Conservation (phyloP, 2,113 vertebrate species). For the Planiliza haematocheilus region DNA sequence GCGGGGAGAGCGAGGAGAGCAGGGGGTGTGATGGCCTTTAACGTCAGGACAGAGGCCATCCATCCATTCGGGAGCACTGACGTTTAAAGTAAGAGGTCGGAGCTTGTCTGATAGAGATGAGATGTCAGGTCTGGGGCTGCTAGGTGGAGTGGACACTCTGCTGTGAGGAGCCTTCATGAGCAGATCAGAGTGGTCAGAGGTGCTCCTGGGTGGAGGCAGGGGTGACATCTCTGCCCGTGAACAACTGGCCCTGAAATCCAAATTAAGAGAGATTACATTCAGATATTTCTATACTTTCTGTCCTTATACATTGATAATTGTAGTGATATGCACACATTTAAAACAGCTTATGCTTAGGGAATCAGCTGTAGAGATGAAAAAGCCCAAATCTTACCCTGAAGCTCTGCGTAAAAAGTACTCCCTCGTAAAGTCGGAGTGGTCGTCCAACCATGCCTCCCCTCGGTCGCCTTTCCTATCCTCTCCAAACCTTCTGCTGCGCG, state of each 20-base stretch:
- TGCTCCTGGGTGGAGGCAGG: conserved; percentile 35
- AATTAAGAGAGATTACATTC: conserved; percentile 14
- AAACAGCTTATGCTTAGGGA: no score
- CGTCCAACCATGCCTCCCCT: conserved; percentile 71
- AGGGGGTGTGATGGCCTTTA: neutral
- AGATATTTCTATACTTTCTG: no score
- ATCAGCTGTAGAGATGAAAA: neutral
- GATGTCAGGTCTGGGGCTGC: conserved; percentile 23
- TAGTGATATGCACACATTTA: no score
- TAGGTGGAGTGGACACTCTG: conserved; percentile 53
- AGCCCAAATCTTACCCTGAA: conserved; percentile 57
- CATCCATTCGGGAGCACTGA: conserved; percentile 31
- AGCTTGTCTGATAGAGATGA: conserved; percentile 16
- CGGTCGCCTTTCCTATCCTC: conserved; percentile 31
- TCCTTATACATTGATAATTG: no score
- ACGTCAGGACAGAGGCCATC: conserved; percentile 26
- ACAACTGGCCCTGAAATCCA: conserved; percentile 49
- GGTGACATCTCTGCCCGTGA: conserved; percentile 31
- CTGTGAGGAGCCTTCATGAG: conserved; percentile 1
- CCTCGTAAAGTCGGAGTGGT: conserved; percentile 71
- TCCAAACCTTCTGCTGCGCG: conserved; percentile 43
- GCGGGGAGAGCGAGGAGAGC: conserved; percentile 31
- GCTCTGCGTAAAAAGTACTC: conserved; percentile 67
- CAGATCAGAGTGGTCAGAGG: conserved; percentile 49
- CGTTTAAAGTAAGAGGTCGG: conserved; percentile 19